phyloP scores from a whole-genome alignment of 2,113 vertebrate genomes.

The Coturnix japonica region DNA sequence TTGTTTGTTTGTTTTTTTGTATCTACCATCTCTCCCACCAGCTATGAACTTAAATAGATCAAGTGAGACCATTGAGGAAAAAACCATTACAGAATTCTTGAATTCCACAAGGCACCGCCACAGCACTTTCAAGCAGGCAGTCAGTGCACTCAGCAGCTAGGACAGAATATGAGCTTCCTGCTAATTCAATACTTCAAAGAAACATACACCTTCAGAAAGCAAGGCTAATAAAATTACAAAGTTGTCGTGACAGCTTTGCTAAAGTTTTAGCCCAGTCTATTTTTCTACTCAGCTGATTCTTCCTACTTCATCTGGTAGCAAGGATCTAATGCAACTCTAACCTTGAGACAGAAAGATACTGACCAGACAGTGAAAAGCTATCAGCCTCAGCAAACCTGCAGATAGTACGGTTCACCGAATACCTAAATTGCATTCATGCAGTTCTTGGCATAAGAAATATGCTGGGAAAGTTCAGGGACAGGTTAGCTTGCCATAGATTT shows the following conservation, averaged over 20 bases:
- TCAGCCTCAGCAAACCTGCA: not conserved
- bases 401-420: conserved; percentile 11
- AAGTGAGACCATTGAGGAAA: not conserved
- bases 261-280: not conserved
- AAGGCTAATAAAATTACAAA: not conserved
- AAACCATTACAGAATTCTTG: not conserved
- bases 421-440: conserved; percentile 16
- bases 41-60: not conserved
- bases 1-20: not conserved
- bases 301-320: not conserved
- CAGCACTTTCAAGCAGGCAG: fast-evolving
- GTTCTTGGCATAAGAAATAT: not conserved
- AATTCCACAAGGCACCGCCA: fast-evolving
- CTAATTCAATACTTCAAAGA: not conserved
- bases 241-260: not conserved
- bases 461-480: not conserved
- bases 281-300: not conserved
- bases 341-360: not conserved
- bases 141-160: not conserved
- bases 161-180: not conserved
- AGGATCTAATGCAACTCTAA: not conserved
- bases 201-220: not conserved
- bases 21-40: not conserved
- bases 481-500: not conserved
- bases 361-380: not conserved